Evolutionary conservation across 2,888 invertebrate genomes (phyloP), one percentile per base, ranked within the genome.

Genomic region (Antitype chi): DNA sequence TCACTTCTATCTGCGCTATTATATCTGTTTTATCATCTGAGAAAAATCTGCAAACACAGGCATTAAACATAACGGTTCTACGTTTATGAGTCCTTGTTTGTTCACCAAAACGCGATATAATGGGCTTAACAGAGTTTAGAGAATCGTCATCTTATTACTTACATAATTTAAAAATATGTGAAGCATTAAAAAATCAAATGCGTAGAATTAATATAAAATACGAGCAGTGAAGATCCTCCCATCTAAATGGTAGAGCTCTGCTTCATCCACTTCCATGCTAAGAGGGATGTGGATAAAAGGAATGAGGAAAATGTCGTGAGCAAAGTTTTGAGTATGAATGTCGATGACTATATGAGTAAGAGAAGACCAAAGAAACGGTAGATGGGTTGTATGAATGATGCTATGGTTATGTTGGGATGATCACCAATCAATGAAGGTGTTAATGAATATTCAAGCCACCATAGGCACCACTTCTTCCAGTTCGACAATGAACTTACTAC

Each of bases 41-140:
- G 74, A 74, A 77, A 60, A 66, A 84, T 74, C 82, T 68, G 59
- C 72, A 72, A 75, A 74, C 69, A 66, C 8, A 25, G 7, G 15
- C 55, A 49, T 76, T 69, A 78, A 82, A 78, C 64, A 52, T 74
- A 85, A 64, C 85, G 68, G 82, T 85, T 66, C 20, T 28, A n/a
- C 4, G 4, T 75, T 81, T 71, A 66, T 71, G 64, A 77, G 62
- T 72, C 60, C 67, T 74, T 63, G 25, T 76, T 76, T 68, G 53
- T 38, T 43, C 13, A n/a, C 6, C 7, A 49, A 64, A 74, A 25
- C 7, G 43, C 15, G 11, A 23, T 1, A 28, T 74, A 78, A 66
- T 71, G 71, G 28, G 28, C 47, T 17, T 9, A n/a, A 13, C 53
- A 78, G n/a, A 69, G 59, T 53, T 6, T 11, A 7, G 11, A 67